A percentile compares a stretch with the other conserved stretches of the same genome.
phyloP scores from a whole-genome alignment of 2,797 vertebrate species.

The Premnoplex brunnescens region DNA sequence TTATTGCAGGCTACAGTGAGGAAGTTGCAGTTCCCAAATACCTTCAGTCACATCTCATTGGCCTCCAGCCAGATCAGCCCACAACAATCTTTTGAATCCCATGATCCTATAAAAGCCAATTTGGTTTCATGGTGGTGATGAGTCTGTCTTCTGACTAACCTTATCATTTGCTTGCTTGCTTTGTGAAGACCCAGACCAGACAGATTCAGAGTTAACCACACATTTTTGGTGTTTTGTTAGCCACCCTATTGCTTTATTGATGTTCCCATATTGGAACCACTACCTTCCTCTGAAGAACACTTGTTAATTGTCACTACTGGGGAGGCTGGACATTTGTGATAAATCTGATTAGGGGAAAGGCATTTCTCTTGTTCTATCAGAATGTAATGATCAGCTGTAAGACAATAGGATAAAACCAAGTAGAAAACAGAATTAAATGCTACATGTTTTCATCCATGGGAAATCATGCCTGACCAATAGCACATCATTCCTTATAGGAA shows the following conservation, averaged over 20 bases:
- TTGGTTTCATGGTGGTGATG: background rate
- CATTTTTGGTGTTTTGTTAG: background rate
- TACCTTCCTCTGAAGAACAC: background rate
- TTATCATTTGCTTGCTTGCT: constrained; percentile 5
- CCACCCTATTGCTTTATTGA: background rate
- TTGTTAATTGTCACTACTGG: background rate
- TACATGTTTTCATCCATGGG: background rate
- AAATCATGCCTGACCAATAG: background rate
- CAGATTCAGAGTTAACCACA: background rate
- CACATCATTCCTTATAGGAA: background rate
- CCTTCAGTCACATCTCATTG: constrained; percentile 19
- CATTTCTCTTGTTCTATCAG: background rate
- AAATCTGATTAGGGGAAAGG: background rate
- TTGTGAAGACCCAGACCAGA: background rate
- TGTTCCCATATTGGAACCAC: background rate
- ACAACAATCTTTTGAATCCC: constrained; percentile 11
- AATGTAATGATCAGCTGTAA: background rate
- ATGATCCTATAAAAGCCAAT: background rate
- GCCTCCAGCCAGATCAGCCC: constrained; percentile 6
- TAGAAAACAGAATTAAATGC: background rate
- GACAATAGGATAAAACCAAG: background rate
- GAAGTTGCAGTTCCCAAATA: background rate
- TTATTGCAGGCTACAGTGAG: background rate
- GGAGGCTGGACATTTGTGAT: background rate
- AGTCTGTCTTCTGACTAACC: background rate